phyloP scores from a whole-genome alignment of 2,113 vertebrate genomes.

The Rhombomys opimus region DNA sequence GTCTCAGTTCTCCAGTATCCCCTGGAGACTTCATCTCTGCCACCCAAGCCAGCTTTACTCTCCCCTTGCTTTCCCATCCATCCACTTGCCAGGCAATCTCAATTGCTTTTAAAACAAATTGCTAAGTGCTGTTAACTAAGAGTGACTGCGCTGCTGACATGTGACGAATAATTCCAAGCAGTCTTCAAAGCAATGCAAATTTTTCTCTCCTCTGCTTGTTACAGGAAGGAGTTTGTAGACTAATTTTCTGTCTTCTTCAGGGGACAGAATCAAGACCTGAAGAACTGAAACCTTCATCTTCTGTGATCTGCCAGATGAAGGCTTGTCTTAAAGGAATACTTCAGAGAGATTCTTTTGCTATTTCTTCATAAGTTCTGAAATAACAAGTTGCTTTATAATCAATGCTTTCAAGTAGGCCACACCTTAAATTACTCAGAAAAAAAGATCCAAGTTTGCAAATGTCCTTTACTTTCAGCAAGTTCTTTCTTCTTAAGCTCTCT shows the following conservation, averaged over 20 bases:
- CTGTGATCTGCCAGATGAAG: constrained; percentile 71
- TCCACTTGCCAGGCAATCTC: constrained; percentile 5
- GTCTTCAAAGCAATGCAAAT: constrained; percentile 75
- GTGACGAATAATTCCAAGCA: neutral
- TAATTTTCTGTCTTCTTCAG: constrained; percentile 57
- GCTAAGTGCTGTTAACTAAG: constrained; percentile 4
- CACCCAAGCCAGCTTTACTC: neutral
- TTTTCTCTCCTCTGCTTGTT: constrained; percentile 44
- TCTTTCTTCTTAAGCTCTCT: constrained; percentile 18
- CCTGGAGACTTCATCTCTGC: neutral
- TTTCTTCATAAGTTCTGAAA: constrained; percentile 66
- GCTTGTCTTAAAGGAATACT: constrained; percentile 49
- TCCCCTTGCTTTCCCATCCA: neutral
- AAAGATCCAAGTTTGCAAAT: constrained; percentile 8
- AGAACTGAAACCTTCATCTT: neutral
- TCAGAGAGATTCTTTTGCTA: constrained; percentile 62
- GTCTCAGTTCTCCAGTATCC: neutral
- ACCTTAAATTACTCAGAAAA: constrained; percentile 49
- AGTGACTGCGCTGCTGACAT: neutral
- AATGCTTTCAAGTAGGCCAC: constrained; percentile 61
- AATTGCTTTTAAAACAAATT: neutral
- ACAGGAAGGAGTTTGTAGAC: constrained; percentile 40
- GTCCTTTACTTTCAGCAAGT: constrained; percentile 24
- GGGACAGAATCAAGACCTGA: constrained; percentile 29
- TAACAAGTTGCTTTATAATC: constrained; percentile 54